A percentile compares a stretch with the other conserved stretches of the same genome.
Evolutionary conservation across 2,113 vertebrate genomes (phyloP).

Genomic region (Bucco capensis): DNA sequence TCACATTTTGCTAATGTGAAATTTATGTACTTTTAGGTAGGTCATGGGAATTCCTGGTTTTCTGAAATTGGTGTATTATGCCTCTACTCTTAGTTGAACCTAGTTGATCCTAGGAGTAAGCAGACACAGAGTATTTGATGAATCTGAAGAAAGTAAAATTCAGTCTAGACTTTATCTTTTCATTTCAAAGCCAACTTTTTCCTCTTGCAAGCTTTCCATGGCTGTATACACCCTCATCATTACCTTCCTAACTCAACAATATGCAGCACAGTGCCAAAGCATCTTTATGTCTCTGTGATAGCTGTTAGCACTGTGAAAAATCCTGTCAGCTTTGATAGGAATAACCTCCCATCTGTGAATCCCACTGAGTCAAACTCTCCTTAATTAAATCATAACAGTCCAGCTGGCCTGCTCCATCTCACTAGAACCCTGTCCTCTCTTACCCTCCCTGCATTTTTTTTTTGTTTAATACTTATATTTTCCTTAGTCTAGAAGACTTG

Average conservation of each 20-base stretch:
- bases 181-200: neutral
- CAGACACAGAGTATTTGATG: neutral
- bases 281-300: neutral
- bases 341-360: conserved; percentile 51
- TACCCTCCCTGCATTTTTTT: neutral
- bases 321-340: conserved; percentile 41
- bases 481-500: neutral
- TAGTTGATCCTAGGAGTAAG: neutral
- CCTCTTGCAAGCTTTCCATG: neutral
- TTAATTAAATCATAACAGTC: conserved; percentile 65
- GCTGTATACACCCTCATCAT: neutral
- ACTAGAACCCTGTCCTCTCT: neutral
- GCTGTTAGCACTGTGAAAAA: conserved; percentile 45
- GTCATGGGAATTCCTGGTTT: neutral
- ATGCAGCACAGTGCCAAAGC: neutral
- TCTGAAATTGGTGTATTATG: neutral
- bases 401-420: conserved; percentile 13
- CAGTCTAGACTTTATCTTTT: neutral
- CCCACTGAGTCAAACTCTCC: conserved; percentile 18
- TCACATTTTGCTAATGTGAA: neutral
- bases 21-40: neutral
- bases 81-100: neutral
- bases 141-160: neutral
- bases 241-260: neutral
- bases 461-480: neutral